These are phyloP conservation scores for Coregonus sp. DNA, from an alignment of 2,797 vertebrate genomes.

Conservation along the genomic window DNA sequence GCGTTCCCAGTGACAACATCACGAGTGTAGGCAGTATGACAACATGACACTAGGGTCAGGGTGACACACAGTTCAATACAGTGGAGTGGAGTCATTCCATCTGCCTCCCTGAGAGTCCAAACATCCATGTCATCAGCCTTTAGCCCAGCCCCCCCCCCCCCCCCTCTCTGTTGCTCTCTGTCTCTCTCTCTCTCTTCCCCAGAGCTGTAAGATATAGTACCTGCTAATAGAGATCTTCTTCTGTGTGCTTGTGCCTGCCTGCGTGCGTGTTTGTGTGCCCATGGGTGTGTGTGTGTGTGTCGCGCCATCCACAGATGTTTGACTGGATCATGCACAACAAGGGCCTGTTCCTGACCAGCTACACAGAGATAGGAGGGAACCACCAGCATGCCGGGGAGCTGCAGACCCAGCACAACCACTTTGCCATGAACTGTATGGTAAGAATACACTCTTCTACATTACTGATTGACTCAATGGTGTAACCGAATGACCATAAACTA, in stretches of 20 bases:
- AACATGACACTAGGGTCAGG: background rate
- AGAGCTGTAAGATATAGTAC: background rate
- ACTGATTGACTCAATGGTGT: too few relatives aligned
- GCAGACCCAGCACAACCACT: conserved; percentile 99
- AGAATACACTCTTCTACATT: conserved; percentile 52
- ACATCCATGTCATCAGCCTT: background rate
- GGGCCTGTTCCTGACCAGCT: conserved; percentile 96
- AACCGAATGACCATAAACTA: too few relatives aligned
- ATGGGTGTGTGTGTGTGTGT: conserved; percentile 8
- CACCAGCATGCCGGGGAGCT: conserved; percentile 95
- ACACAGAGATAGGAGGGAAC: conserved; percentile 97
- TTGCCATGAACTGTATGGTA: conserved; percentile 99
- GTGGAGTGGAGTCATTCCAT: background rate
- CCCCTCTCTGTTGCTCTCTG: background rate
- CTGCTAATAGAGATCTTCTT: background rate
- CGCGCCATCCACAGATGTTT: conserved; percentile 85
- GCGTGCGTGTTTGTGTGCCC: conserved; percentile 26
- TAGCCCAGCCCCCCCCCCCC: background rate
- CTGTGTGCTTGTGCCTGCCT: background rate
- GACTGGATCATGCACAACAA: conserved; percentile 99
- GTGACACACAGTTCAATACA: background rate
- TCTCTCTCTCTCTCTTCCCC: background rate
- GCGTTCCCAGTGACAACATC: background rate
- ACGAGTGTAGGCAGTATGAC: too few relatives aligned
- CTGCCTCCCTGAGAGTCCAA: background rate